phyloP scores from a whole-genome alignment of 2,797 vertebrate species.

The Rhinophrynus dorsalis region DNA sequence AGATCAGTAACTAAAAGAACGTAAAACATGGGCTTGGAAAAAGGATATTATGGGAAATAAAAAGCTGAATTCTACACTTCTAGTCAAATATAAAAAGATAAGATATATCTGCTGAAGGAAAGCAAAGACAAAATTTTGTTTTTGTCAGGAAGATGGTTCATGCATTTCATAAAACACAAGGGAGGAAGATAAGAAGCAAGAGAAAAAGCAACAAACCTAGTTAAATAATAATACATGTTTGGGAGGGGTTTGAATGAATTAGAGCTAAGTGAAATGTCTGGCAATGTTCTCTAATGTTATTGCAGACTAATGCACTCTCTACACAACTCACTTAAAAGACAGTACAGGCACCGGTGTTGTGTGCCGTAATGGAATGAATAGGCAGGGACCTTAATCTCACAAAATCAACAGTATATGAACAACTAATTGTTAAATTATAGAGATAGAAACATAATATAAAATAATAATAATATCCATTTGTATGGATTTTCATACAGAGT shows the following conservation, averaged over 20 bases:
- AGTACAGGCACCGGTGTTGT: background rate
- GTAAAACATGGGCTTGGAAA: background rate
- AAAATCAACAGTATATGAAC: no score
- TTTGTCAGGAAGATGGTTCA: background rate
- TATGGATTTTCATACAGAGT: no score
- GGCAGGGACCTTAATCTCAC: background rate
- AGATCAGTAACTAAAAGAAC: background rate
- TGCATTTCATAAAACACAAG: background rate
- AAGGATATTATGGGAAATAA: no score
- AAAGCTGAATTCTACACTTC: background rate
- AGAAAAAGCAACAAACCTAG: background rate
- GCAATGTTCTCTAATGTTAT: slow-evolving; percentile 8
- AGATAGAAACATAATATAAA: no score
- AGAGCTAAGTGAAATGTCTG: background rate
- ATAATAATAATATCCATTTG: no score
- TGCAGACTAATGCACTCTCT: background rate
- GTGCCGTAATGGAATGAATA: background rate
- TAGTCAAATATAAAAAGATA: background rate
- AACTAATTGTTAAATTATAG: no score
- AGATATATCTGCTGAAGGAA: background rate
- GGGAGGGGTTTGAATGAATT: background rate
- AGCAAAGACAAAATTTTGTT: background rate
- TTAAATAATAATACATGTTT: background rate
- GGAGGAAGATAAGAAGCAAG: background rate
- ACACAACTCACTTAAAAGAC: background rate